A percentile compares a stretch with the other conserved stretches of the same genome.
Conservation (phyloP, 2,113 vertebrate genomes). For the Stigmatopora argus region DNA sequence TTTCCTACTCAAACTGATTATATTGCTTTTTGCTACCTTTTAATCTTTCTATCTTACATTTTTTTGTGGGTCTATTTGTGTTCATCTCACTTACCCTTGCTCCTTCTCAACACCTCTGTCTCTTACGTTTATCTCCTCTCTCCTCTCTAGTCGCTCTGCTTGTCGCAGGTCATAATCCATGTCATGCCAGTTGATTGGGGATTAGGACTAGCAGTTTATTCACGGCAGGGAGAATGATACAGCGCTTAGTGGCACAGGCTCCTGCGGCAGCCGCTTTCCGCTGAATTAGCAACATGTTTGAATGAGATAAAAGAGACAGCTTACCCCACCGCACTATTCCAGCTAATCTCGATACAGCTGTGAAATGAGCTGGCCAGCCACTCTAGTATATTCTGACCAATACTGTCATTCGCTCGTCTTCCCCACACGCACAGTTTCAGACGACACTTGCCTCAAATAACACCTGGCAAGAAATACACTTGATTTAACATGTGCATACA, state of each 20-base stretch:
- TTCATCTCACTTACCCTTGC: neutral
- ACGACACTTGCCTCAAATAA: constrained; percentile 24
- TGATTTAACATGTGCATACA: constrained; percentile 12
- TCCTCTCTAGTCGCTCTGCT: constrained; percentile 55
- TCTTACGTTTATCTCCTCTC: constrained; percentile 2
- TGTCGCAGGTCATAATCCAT: constrained; percentile 72
- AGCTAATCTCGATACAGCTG: constrained; percentile 83
- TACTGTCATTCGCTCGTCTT: neutral
- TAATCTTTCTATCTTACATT: neutral
- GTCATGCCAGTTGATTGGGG: constrained; percentile 77
- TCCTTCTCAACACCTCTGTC: neutral
- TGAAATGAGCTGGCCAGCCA: constrained; percentile 71
- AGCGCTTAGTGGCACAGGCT: constrained; percentile 74
- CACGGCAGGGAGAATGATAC: constrained; percentile 80
- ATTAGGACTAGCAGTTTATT: constrained; percentile 81
- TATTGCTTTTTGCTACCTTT: neutral
- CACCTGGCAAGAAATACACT: constrained; percentile 20
- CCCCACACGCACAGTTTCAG: constrained; percentile 17
- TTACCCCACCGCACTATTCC: constrained; percentile 75
- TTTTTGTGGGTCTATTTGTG: neutral
- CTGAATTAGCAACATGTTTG: constrained; percentile 92
- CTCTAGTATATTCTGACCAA: constrained; percentile 25
- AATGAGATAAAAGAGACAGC: constrained; percentile 89
- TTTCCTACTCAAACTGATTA: neutral
- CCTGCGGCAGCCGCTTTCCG: constrained; percentile 75